Base-by-base conservation (phyloP, 2,888 invertebrate genomes). In the Macrosiphum euphorbiae region DNA sequence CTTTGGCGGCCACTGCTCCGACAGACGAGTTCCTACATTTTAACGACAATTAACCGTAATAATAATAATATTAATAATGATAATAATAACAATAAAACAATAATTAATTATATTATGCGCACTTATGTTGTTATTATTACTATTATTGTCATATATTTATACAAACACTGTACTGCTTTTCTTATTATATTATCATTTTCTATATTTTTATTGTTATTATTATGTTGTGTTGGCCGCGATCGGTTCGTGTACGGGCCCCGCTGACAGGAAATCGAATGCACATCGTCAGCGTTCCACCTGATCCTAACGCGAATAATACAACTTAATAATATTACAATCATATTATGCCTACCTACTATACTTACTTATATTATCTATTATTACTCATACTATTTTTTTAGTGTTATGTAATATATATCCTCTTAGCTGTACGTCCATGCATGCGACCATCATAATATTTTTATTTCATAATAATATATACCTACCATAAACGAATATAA, bases 21-120 rank as follows among this genome's bases (percentile, higher is more conserved):
- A 41, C 85, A 50, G 93, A 86, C 93, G 90, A 94, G 93, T 93
- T 93, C 93, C 93, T 93, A 90, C 85, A 85, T 35, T 44, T 50
- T 41, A 85, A 92, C 88, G 88, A 92, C 61, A 86, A 93, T 89
- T 55, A n/a, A n/a, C 24, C 47, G 44, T 86, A 91, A 58, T 26
- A 41, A 78, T 85, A 52, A 8, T 35, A 67, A 5, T 16, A 67
- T 16, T 20, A 20, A 78, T 35, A 5, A 8, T 35, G 3, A 78
- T 35, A 8, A 35, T 78, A 20, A 78, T 35, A 41, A 58, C 16
- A 44, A 5, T 85, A 55, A 8, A 44, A 5, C n/a, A 58, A 44
- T 24, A 67, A 28, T 55, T 44, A 28, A 55, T 58, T 44, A 61
- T 13, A 90, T 44, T 78, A 61, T 20, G 20, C 16, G 16, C n/a